Base-by-base conservation (phyloP, 2,888 invertebrate genomes). In the Parelbella ahira region DNA sequence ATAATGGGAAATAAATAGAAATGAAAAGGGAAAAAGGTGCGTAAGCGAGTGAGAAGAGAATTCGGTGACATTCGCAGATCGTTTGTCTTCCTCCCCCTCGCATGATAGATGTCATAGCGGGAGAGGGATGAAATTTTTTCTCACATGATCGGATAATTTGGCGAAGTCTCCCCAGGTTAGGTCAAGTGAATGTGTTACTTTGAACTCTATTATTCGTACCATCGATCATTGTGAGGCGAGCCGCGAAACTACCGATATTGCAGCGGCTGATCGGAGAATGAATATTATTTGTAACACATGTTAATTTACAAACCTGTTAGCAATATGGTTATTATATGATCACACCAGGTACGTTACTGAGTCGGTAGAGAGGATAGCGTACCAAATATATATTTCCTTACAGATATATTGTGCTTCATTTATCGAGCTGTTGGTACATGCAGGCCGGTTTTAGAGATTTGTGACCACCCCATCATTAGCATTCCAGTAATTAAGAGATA, bases 21-120 rank as follows among this genome's bases (percentile, higher is more conserved):
- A 20, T 23, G 19, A 20, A 33, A 10, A 11, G n/a, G 28, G 27
- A 28, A 42, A 39, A 42, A 42, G 41, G 42, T 42, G 42, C 21
- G 34, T 42, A 34, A 42, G 28, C 34, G 28, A 34, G 21, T n/a
- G 11, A 10, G 15, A 5, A 8, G 11, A 25, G 27, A 32, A 34
- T 33, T 41, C 12, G 33, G 53, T 49, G 50, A 54, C 53, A 57
- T 54, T 52, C 50, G 50, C 54, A 51, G 51, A 45, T 51, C 53
- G 54, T 57, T 57, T 58, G 53, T 56, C 55, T 54, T 45, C 36
- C 43, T 49, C 42, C 47, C 48, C 39, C 19, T 45, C 39, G 36
- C 50, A 47, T 56, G 53, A 56, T 56, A 45, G 52, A 55, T 56
- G 51, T 33, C 47, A 46, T 39, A 41, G 46, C 34, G 42, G 45